Base-by-base conservation (phyloP, 2,113 vertebrate species). In the Genyomyrus donnyi region DNA sequence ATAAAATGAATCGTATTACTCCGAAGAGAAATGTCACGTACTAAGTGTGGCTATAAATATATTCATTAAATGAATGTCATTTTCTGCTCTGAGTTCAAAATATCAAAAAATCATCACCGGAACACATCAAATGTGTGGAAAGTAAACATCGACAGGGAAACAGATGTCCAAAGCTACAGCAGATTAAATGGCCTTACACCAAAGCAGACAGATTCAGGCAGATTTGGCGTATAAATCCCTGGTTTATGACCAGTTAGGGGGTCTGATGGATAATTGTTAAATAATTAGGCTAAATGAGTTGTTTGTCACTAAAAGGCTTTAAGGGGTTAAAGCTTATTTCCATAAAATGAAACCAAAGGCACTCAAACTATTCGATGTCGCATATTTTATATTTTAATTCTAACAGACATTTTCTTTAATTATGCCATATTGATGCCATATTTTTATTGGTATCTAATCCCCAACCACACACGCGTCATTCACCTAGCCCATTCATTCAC, bases 261-360 rank as follows among this genome's bases (percentile, higher is more conserved):
- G 92, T 92, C 85, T 86, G 84, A 88, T 27, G 92, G 92, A 91
- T 94, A 94, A 89, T 58, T 84, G 46, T 92, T 74, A 93, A 94
- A 95, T 94, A 95, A 95, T 96, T 94, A 89, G 91, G 94, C 89
- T 91, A 95, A 95, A 96, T 95, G 89, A 95, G 94, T 93, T 95
- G 94, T 95, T 96, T 95, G 94, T 92, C 90, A 90, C 91, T 94
- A 95, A 95, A 94, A 94, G 45, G 91, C 85, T 91, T 90, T 91
- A 88, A 85, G 77, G 42, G 93, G 93, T 94, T 95, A 94, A 93
- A 8, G 15, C 90, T 92, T 92, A 93, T 95, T 95, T 94, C 93
- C 93, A 92, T 93, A 93, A 93, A 48, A 83, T 56, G 39, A 84
- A 19, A 58, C 74, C 27, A 83, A 83, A 89, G 70, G 27, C 35